Conservation (phyloP, 2,888 invertebrate genomes). For the Drosophila kanekoi region DNA sequence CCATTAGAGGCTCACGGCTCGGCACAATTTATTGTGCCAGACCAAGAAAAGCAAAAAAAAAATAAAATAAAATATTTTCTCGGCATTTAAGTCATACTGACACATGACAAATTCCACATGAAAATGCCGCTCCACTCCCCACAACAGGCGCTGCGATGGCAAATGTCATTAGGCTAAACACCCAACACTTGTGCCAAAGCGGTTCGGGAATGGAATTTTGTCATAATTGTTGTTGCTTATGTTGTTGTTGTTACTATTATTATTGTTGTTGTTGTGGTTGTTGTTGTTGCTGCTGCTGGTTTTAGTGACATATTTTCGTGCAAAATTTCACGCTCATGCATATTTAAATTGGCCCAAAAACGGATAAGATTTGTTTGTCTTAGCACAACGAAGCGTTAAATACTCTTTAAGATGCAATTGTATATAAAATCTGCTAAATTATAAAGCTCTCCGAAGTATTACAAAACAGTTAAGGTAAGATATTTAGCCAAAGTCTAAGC, state of each 20-base stretch:
- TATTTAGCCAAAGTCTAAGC: no score
- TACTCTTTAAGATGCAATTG: slow-evolving; percentile 12
- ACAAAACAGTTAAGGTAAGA: no score
- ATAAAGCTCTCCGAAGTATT: no score
- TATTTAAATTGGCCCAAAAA: slow-evolving; percentile 64
- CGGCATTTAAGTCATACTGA: slow-evolving; percentile 80
- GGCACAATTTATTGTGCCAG: slow-evolving; percentile 50
- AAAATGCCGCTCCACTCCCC: slow-evolving; percentile 39
- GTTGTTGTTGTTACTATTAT: slow-evolving; percentile 13
- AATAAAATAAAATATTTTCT: slow-evolving; percentile 65
- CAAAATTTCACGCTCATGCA: slow-evolving; percentile 77
- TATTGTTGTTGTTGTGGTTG: slow-evolving; percentile 4
- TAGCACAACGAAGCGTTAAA: not conserved
- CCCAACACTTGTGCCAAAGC: slow-evolving; percentile 59
- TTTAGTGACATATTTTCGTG: slow-evolving; percentile 75
- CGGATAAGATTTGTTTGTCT: not conserved
- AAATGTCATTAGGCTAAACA: slow-evolving; percentile 79
- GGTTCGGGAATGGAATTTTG: slow-evolving; percentile 67
- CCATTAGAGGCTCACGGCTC: slow-evolving; percentile 69
- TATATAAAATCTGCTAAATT: not conserved
- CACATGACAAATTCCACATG: slow-evolving; percentile 80
- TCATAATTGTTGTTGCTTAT: slow-evolving; percentile 65
- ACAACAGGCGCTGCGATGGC: slow-evolving; percentile 44
- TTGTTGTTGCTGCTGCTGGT: slow-evolving; percentile 28
- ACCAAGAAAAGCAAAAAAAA: no score